These are phyloP conservation scores for Cephus spinipes DNA, from an alignment of 2,888 invertebrate genomes.

Conservation along the genomic window DNA sequence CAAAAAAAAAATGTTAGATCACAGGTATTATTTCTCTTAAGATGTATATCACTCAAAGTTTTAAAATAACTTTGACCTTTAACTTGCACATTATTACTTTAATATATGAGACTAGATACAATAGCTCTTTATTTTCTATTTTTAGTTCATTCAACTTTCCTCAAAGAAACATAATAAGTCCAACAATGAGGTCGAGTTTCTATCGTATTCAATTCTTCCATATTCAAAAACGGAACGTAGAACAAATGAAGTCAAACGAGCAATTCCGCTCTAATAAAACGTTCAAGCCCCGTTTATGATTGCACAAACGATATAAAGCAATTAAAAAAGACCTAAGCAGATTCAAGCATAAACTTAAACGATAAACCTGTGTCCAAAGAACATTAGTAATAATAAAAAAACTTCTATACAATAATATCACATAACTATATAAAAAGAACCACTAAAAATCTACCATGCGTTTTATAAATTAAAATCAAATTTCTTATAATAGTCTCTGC, in stretches of 20 bases:
- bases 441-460: slow-evolving; percentile 6
- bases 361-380: neutral
- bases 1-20: slow-evolving; percentile 25
- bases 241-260: neutral
- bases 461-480: neutral
- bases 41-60: neutral
- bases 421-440: neutral
- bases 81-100: neutral
- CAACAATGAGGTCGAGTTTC: neutral
- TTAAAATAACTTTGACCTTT: neutral
- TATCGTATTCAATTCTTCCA: neutral
- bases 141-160: neutral
- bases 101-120: neutral
- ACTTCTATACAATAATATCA: neutral
- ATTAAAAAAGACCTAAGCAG: no score
- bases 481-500: neutral
- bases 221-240: neutral
- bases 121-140: neutral
- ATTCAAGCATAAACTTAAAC: neutral
- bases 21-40: neutral
- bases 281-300: neutral
- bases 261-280: neutral
- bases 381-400: neutral
- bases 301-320: neutral
- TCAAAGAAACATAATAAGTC: neutral